These are phyloP conservation scores for Periphyllus acericola DNA, from an alignment of 2,888 invertebrate genomes.

Conservation along the genomic window DNA sequence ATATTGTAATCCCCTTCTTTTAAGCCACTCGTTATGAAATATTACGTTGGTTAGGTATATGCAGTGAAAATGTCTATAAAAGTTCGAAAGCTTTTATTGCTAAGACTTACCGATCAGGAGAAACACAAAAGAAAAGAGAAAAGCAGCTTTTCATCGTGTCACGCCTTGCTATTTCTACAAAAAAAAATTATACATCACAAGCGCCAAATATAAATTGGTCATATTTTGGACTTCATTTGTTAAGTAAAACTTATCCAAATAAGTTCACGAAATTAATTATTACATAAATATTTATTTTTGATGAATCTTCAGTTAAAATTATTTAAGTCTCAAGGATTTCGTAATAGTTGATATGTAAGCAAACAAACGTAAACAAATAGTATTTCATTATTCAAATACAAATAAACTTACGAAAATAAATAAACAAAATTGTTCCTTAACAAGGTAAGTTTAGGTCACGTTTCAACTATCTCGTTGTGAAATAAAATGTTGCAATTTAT, in stretches of 20 bases:
- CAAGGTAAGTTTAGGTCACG: too few relatives aligned
- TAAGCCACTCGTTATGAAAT: background rate
- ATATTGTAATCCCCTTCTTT: background rate
- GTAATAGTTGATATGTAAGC: too few relatives aligned
- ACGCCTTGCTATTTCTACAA: background rate
- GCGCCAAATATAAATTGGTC: background rate
- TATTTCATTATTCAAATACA: background rate
- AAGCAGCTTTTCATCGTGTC: conserved; percentile 20
- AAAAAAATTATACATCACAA: conserved; percentile 3
- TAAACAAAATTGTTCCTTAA: background rate
- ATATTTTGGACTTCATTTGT: background rate
- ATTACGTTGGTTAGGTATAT: background rate
- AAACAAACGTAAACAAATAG: too few relatives aligned
- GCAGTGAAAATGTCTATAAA: conserved; percentile 11
- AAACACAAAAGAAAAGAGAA: background rate
- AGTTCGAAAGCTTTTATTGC: conserved; percentile 29
- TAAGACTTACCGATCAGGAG: conserved; percentile 1
- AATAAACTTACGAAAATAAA: background rate
- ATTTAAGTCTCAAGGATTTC: background rate
- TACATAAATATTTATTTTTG: background rate
- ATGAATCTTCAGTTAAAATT: background rate
- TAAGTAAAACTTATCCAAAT: background rate
- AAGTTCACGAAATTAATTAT: background rate
- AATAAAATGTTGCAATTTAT: too few relatives aligned
- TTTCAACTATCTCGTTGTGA: too few relatives aligned